phyloP scores from a whole-genome alignment of 2,113 vertebrate genomes.

The Dasyornis broadbenti region DNA sequence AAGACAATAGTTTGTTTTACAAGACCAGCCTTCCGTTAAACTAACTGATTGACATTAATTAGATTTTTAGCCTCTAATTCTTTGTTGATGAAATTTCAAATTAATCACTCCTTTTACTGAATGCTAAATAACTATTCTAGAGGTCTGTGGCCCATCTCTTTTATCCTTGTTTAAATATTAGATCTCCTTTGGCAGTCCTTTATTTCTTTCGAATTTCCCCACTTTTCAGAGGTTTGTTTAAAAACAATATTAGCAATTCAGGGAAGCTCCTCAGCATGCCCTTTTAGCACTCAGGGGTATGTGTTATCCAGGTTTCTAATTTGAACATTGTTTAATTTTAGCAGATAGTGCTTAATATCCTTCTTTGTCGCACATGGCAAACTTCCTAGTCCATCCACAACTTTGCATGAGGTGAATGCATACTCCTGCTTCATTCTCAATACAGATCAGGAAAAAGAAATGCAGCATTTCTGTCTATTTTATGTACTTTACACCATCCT shows the following conservation, averaged over 20 bases:
- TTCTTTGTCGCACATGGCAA: neutral
- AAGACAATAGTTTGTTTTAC: slow-evolving; percentile 56
- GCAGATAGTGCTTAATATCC: neutral
- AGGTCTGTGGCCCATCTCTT: neutral
- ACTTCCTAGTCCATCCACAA: neutral
- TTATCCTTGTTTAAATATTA: slow-evolving; percentile 36
- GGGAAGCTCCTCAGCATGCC: neutral
- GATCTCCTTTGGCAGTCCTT: neutral
- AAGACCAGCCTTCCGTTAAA: slow-evolving; percentile 55
- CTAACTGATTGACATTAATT: slow-evolving; percentile 54
- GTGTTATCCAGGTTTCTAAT: neutral
- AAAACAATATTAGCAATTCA: neutral
- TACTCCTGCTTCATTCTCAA: neutral
- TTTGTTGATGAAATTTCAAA: slow-evolving; percentile 55
- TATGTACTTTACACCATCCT: neutral
- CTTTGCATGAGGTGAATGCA: neutral
- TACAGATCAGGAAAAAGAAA: neutral
- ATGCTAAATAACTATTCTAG: slow-evolving; percentile 6
- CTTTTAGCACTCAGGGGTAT: neutral
- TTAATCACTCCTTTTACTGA: slow-evolving; percentile 30
- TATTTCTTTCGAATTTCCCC: neutral
- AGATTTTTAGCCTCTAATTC: slow-evolving; percentile 54
- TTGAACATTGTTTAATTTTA: slow-evolving; percentile 11
- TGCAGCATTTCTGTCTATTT: neutral
- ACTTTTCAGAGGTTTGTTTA: slow-evolving; percentile 1